Evolutionary conservation across 2,888 invertebrate species (phyloP).

Genomic region (Agrilus cyanescens): DNA sequence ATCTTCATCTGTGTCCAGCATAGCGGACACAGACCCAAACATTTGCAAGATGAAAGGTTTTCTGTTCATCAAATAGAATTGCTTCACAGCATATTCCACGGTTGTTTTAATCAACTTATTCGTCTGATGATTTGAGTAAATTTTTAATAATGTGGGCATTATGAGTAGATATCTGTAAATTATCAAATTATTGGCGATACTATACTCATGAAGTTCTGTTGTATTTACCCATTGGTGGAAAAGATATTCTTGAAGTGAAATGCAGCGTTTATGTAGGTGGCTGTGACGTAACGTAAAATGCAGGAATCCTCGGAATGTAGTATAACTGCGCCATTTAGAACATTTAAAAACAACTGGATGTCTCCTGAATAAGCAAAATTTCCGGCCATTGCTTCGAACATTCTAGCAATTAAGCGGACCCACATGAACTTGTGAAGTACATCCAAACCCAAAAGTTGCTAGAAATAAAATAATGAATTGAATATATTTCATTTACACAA

Average conservation of each 20-base stretch:
- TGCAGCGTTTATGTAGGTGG: conserved; percentile 94
- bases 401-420: conserved; percentile 89
- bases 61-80: conserved; percentile 94
- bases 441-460: conserved; percentile 84
- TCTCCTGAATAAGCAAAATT: conserved; percentile 96
- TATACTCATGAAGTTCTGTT: background rate
- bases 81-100: conserved; percentile 95
- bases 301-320: conserved; percentile 95
- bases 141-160: conserved; percentile 92
- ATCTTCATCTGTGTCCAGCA: conserved; percentile 83
- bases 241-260: conserved; percentile 98
- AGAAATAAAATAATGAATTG: conserved; percentile 11
- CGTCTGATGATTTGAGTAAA: conserved; percentile 96
- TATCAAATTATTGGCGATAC: too few relatives aligned
- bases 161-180: conserved; percentile 74
- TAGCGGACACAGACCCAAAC: conserved; percentile 97
- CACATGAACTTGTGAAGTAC: conserved; percentile 98
- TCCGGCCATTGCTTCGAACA: conserved; percentile 97
- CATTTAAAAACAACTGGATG: conserved; percentile 94
- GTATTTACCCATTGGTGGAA: conserved; percentile 77
- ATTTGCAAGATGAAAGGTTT: conserved; percentile 98
- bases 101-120: conserved; percentile 91
- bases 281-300: conserved; percentile 89
- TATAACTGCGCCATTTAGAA: conserved; percentile 91
- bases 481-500: background rate